Base-by-base conservation (phyloP, 2,888 invertebrate genomes). In the Sesamia inferens region DNA sequence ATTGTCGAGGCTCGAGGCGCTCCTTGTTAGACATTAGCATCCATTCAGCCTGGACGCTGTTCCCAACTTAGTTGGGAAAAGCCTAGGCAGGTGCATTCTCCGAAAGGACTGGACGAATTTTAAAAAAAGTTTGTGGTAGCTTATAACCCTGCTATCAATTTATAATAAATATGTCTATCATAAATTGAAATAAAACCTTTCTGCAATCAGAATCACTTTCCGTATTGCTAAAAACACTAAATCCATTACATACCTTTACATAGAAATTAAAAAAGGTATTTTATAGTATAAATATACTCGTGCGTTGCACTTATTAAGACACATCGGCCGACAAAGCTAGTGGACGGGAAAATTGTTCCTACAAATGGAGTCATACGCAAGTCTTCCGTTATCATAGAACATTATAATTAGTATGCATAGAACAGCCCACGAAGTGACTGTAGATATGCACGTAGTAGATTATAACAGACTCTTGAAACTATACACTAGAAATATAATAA, bases 291-390 rank as follows among this genome's bases (percentile, higher is more conserved):
- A 16, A 11, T 0, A 48, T 19, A 24, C 8, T 13, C 48, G 48
- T 70, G 39, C 47, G 51, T n/a, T 48, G 64, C 67, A 68, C 66
- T 65, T 74, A 75, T 76, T 74, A 71, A 74, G 66, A 82, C 62
- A 59, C 75, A 68, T 71, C 72, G 83, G 42, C 83, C 79, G 75
- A 85, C 72, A 66, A 69, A 83, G 24, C 62, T 22, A 83, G 13
- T 75, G 71, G 76, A 76, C 51, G 39, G 67, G 81, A 83, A 83
- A 85, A 64, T 7, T n/a, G 55, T 44, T 59, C 71, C 31, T 48
- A 62, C 63, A 74, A 76, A 76, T 78, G 64, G 76, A 51, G 54
- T 14, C 47, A 62, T 74, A 67, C 72, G 68, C 68, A 44, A 13
- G 54, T 80, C 39, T 79, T 65, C 64, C 69, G 67, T 70, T 70